Evolutionary conservation across 2,113 vertebrate species (phyloP).

Genomic region (Columbina picui): DNA sequence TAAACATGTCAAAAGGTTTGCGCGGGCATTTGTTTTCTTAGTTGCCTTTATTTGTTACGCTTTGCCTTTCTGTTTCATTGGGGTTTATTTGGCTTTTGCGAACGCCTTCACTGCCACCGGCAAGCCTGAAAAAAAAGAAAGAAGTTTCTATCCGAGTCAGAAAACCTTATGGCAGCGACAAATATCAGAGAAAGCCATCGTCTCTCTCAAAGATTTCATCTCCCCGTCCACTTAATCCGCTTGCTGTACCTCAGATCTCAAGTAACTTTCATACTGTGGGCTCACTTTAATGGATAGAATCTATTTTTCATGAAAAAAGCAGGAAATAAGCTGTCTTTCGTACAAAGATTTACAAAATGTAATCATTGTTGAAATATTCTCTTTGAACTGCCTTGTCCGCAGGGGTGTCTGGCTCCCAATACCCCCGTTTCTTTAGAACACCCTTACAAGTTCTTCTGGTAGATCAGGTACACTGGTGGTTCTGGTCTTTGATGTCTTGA

Average conservation of each 20-base stretch:
- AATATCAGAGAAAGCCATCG: slow-evolving; percentile 50
- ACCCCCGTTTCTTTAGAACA: slow-evolving; percentile 84
- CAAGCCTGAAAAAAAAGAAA: not conserved
- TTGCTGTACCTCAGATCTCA: slow-evolving; percentile 78
- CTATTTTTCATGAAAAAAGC: slow-evolving; percentile 86
- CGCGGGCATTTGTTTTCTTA: slow-evolving; percentile 31
- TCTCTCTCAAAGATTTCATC: slow-evolving; percentile 68
- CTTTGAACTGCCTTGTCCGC: slow-evolving; percentile 87
- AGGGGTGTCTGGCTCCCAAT: slow-evolving; percentile 85
- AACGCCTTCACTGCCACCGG: not conserved
- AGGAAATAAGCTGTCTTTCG: slow-evolving; percentile 81
- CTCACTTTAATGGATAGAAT: slow-evolving; percentile 83
- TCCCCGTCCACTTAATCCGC: slow-evolving; percentile 72
- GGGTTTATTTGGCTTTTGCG: slow-evolving; percentile 33
- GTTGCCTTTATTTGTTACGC: not conserved
- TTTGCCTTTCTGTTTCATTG: slow-evolving; percentile 20
- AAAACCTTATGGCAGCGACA: slow-evolving; percentile 55
- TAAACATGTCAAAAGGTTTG: slow-evolving; percentile 8
- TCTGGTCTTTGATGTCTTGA: slow-evolving; percentile 85
- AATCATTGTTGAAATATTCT: slow-evolving; percentile 89
- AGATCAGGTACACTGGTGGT: slow-evolving; percentile 86
- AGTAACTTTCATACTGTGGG: slow-evolving; percentile 79
- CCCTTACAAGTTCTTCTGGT: slow-evolving; percentile 82
- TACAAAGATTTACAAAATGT: slow-evolving; percentile 91
- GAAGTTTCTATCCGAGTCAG: slow-evolving; percentile 30